These are phyloP conservation scores for Deroptyus accipitrinus DNA, from an alignment of 2,113 vertebrate species.

Conservation along the genomic window DNA sequence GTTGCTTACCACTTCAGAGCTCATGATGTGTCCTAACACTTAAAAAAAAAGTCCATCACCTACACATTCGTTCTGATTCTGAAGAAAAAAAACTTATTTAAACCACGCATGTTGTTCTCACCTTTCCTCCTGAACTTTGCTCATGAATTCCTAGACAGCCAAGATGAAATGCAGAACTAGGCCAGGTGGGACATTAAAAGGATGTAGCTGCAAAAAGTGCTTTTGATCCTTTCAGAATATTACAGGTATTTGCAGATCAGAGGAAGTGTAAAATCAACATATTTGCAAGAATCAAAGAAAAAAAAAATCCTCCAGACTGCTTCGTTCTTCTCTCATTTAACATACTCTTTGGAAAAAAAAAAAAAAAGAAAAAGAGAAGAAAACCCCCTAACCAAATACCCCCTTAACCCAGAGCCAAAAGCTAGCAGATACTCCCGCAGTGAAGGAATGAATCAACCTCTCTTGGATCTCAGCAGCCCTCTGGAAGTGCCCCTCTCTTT, in stretches of 20 bases:
- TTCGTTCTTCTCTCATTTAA: not conserved
- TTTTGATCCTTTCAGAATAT: not conserved
- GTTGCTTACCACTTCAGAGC: not conserved
- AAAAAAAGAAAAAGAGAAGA: not conserved
- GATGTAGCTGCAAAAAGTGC: not conserved
- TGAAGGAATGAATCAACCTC: not conserved
- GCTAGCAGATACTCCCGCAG: not conserved
- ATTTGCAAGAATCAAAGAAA: not conserved
- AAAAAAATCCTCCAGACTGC: not conserved
- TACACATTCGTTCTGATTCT: not conserved
- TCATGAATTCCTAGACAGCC: not conserved
- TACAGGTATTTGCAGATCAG: not conserved
- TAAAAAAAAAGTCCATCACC: not conserved
- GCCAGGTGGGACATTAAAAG: not conserved
- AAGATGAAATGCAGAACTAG: not conserved
- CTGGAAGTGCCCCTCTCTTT: not conserved
- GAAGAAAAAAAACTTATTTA: not conserved
- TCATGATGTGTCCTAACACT: not conserved
- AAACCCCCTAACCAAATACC: not conserved
- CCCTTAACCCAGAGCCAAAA: not conserved
- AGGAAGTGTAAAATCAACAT: not conserved
- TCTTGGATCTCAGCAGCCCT: not conserved
- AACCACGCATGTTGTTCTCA: not conserved
- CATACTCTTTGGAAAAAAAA: fast-evolving
- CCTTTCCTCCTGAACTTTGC: not conserved